A percentile compares a stretch with the other conserved stretches of the same genome.
phyloP scores from a whole-genome alignment of 2,113 vertebrate species.

The Phaethornis superciliosus region DNA sequence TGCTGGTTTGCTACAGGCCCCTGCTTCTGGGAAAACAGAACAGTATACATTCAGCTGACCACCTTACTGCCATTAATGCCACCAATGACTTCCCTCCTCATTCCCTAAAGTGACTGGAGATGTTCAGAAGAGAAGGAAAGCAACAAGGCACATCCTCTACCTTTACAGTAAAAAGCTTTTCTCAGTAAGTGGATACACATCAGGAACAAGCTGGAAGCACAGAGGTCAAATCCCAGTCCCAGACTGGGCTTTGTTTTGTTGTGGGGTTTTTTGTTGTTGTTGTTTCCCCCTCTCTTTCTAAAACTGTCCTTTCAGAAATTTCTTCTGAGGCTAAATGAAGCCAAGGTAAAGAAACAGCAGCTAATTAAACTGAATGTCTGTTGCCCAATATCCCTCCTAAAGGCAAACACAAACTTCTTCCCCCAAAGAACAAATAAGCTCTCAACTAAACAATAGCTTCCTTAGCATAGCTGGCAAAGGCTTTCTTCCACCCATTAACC shows the following conservation, averaged over 20 bases:
- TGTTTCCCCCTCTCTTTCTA: not conserved
- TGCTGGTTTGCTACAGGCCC: not conserved
- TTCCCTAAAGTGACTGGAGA: not conserved
- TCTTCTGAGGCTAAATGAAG: not conserved
- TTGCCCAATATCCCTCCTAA: not conserved
- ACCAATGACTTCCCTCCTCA: not conserved
- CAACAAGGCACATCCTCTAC: not conserved
- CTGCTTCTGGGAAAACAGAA: not conserved
- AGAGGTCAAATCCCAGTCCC: not conserved
- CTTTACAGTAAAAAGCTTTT: not conserved
- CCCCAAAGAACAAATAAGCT: not conserved
- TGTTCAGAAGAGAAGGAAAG: not conserved
- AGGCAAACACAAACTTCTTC: constrained; percentile 21
- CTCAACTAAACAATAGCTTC: constrained; percentile 41
- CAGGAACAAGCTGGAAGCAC: not conserved
- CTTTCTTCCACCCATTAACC: not conserved
- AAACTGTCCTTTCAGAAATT: not conserved
- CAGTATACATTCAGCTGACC: not conserved
- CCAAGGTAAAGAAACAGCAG: constrained; percentile 22
- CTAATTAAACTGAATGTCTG: not conserved
- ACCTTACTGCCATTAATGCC: not conserved
- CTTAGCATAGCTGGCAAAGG: not conserved
- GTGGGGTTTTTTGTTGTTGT: not conserved
- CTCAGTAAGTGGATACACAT: not conserved
- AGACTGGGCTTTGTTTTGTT: not conserved